A percentile compares a stretch with the other conserved stretches of the same genome.
These are phyloP conservation scores for Gonatopus flavifemur DNA, from an alignment of 1,140 invertebrate genomes.

Conservation along the genomic window DNA sequence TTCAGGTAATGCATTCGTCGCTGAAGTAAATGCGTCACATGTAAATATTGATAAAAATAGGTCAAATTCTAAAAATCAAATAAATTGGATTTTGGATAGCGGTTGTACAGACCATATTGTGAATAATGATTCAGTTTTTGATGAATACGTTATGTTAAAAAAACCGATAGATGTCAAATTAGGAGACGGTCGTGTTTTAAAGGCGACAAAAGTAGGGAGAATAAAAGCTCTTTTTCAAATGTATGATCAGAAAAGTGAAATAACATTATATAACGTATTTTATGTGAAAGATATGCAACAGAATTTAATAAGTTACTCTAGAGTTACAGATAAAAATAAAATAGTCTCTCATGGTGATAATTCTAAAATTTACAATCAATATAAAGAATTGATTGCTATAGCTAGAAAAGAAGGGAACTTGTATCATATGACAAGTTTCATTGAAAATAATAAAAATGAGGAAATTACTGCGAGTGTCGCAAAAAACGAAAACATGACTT, in stretches of 20 bases:
- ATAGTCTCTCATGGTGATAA: neutral
- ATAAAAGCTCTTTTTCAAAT: neutral
- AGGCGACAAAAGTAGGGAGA: constrained; percentile 2
- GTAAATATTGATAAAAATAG: neutral
- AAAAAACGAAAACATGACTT: no score
- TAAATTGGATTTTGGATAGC: constrained; percentile 3
- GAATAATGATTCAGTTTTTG: constrained; percentile 1
- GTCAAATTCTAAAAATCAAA: neutral
- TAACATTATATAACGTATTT: neutral
- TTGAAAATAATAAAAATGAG: neutral
- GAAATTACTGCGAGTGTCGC: neutral
- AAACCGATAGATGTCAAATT: constrained; percentile 5
- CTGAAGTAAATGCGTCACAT: no score
- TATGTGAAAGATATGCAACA: neutral
- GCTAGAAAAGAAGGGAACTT: neutral
- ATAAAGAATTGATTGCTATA: neutral
- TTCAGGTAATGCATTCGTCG: no score
- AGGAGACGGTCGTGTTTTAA: neutral
- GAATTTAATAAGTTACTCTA: neutral
- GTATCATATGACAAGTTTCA: neutral
- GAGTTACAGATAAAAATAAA: neutral
- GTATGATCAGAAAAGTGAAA: neutral
- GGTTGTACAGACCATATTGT: constrained; percentile 1
- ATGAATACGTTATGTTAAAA: neutral
- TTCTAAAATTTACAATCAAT: neutral